phyloP scores from a whole-genome alignment of 35 echinoderm and acorn worm genomes.

The Anneissia japonica region DNA sequence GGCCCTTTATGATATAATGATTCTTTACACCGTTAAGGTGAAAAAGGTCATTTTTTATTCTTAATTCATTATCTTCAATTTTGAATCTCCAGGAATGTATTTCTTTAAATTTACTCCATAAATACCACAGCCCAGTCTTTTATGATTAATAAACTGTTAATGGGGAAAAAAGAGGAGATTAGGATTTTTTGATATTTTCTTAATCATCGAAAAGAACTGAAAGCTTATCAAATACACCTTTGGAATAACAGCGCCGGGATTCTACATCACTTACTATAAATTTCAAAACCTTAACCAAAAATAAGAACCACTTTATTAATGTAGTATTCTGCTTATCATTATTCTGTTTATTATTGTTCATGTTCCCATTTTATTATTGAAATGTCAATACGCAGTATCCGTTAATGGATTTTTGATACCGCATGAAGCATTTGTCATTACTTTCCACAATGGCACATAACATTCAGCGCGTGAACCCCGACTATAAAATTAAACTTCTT shows the following conservation, averaged over 20 bases:
- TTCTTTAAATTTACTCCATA: neutral
- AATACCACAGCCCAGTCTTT: neutral
- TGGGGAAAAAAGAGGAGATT: neutral
- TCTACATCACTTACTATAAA: neutral
- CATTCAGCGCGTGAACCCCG: neutral
- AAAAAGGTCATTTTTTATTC: too few species aligned
- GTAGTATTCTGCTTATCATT: neutral
- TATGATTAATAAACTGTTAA: neutral
- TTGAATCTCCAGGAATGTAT: too few species aligned
- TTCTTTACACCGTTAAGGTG: too few species aligned
- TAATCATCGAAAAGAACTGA: neutral
- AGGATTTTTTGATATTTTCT: neutral
- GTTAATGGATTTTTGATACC: neutral
- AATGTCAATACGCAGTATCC: neutral
- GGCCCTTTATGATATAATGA: too few species aligned
- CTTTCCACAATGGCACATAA: neutral
- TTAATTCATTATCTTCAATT: too few species aligned
- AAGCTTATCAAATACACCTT: neutral
- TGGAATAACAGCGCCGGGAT: neutral
- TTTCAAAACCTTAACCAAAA: neutral
- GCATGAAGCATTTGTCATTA: neutral
- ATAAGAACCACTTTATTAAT: neutral
- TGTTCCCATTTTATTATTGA: neutral
- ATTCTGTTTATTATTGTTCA: neutral
- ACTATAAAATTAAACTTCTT: neutral